phyloP scores from a whole-genome alignment of 2,113 vertebrate species.

The Caranx melampygus region DNA sequence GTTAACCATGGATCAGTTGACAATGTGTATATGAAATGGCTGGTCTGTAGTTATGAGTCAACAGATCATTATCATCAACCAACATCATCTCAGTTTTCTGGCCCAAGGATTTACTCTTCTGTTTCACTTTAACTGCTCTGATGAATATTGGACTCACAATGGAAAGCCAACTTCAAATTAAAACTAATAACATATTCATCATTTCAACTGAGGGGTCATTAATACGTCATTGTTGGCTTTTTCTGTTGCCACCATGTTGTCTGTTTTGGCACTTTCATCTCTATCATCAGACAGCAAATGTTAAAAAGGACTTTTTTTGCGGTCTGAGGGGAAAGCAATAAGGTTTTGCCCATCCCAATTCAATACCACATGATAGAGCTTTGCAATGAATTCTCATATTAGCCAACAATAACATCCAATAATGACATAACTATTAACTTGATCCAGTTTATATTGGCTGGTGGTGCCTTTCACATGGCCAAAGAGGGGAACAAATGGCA shows the following conservation, averaged over 20 bases:
- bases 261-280: no score
- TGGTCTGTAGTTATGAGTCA: background rate
- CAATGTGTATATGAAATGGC: background rate
- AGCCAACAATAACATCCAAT: conserved; percentile 69
- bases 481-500: conserved; percentile 17
- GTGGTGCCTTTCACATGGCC: conserved; percentile 42
- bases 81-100: background rate
- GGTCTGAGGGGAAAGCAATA: background rate
- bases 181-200: no score
- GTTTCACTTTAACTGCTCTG: background rate
- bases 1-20: background rate
- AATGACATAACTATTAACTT: conserved; percentile 48
- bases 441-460: conserved; percentile 66
- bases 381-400: conserved; percentile 49
- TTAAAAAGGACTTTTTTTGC: background rate
- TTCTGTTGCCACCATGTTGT: no score
- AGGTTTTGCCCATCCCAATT: conserved; percentile 11
- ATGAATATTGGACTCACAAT: background rate
- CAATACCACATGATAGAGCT: conserved; percentile 22
- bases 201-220: no score
- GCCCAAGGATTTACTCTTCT: background rate
- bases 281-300: background rate
- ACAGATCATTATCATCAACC: background rate
- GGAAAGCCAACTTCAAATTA: background rate
- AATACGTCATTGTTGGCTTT: no score